Percentiles rank a stretch among this genome's conserved stretches.
Conservation (phyloP, 2,888 invertebrate genomes). For the Selenia dentaria region DNA sequence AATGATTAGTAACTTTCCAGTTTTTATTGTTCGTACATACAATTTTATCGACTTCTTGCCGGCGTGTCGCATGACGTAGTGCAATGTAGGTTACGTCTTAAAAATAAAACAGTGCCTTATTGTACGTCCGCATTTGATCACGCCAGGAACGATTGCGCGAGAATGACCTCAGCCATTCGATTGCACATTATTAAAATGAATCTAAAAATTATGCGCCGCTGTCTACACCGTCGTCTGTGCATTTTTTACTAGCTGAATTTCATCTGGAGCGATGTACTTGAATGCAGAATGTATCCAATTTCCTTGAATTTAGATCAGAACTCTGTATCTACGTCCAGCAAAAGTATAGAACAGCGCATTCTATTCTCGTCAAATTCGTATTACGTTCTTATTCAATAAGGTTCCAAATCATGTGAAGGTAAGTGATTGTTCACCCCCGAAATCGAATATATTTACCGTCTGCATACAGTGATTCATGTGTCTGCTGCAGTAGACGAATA, state of each 20-base stretch:
- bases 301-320: conserved; percentile 82
- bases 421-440: conserved; percentile 61
- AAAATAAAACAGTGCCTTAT: neutral
- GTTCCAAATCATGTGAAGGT: conserved; percentile 41
- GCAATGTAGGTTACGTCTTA: neutral
- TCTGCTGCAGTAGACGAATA: conserved; percentile 79
- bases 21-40: no score
- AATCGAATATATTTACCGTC: conserved; percentile 65
- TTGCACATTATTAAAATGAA: conserved; percentile 82
- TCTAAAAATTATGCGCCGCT: conserved; percentile 76
- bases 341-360: conserved; percentile 40
- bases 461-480: conserved; percentile 78
- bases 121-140: neutral
- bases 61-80: neutral
- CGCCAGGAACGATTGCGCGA: conserved; percentile 29
- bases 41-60: no score
- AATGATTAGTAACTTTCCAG: no score
- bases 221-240: conserved; percentile 71
- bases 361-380: conserved; percentile 38
- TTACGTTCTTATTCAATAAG: conserved; percentile 26
- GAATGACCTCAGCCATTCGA: conserved; percentile 70
- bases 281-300: conserved; percentile 78
- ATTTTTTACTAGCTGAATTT: conserved; percentile 79
- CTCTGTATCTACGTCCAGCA: conserved; percentile 60
- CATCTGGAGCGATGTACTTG: conserved; percentile 72